Conservation (phyloP, 2,888 invertebrate genomes). For the Hetaerina titia region DNA sequence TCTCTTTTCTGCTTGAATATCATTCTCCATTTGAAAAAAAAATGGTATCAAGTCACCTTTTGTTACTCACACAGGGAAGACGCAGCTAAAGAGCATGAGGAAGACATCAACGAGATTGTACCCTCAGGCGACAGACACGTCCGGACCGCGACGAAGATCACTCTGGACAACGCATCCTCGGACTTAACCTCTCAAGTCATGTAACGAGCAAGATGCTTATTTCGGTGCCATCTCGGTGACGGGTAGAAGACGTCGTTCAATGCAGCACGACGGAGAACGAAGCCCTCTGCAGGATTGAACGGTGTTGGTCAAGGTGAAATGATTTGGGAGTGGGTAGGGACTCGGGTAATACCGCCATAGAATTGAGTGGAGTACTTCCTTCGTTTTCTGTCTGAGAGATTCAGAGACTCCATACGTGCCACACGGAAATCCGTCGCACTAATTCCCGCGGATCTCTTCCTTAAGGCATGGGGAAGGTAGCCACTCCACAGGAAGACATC, state of each 20-base stretch:
- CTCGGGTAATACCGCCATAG: not conserved
- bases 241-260: not conserved
- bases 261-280: not conserved
- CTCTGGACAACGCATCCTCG: constrained; percentile 2
- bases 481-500: not conserved
- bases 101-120: not conserved
- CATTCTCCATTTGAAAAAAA: not conserved
- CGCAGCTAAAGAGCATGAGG: constrained; percentile 48
- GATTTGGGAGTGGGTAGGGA: not conserved
- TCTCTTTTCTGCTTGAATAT: not conserved
- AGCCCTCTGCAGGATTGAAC: not conserved
- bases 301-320: not conserved
- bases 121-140: not conserved
- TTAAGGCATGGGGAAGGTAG: not conserved
- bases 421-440: not conserved
- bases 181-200: constrained; percentile 36
- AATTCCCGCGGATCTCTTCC: not conserved
- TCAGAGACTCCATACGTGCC: too few species aligned
- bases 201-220: not conserved
- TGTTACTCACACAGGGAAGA: not conserved
- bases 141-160: constrained; percentile 14
- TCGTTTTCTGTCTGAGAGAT: too few species aligned
- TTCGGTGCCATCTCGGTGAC: not conserved
- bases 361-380: not conserved
- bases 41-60: not conserved